These are phyloP conservation scores for Heptranchias perlo DNA, from an alignment of 2,113 vertebrate genomes.

Conservation along the genomic window DNA sequence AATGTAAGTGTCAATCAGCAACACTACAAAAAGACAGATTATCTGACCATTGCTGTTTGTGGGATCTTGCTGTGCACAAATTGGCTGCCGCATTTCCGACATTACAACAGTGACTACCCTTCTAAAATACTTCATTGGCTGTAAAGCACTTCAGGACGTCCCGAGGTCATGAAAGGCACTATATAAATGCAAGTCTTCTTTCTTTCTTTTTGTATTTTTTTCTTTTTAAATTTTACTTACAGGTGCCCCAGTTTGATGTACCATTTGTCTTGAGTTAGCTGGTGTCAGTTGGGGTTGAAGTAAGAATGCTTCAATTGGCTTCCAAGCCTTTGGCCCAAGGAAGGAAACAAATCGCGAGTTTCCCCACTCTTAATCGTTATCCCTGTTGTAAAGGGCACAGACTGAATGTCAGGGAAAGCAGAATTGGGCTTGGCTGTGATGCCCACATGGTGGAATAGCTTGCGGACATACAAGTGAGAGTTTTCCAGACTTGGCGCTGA, in stretches of 20 bases:
- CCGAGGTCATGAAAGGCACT: too few species aligned
- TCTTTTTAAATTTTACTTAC: not conserved
- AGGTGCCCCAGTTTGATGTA: not conserved
- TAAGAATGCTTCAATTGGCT: not conserved
- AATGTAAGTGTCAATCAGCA: too few species aligned
- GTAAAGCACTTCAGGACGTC: too few species aligned
- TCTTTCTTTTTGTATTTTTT: not conserved
- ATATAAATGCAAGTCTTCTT: not conserved
- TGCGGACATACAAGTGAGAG: too few species aligned
- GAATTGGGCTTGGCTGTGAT: not conserved
- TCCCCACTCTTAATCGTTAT: not conserved
- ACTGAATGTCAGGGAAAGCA: not conserved
- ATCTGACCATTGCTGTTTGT: not conserved
- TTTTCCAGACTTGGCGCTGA: not conserved
- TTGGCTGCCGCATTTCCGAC: not conserved
- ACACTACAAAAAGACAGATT: not conserved
- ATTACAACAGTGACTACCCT: not conserved
- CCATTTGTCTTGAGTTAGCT: not conserved
- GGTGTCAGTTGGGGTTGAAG: not conserved
- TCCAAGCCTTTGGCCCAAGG: too few species aligned
- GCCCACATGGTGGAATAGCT: not conserved
- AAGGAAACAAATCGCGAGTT: not conserved
- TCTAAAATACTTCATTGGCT: too few species aligned
- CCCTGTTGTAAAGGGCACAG: not conserved
- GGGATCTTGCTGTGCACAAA: not conserved